Percentiles rank a stretch among this genome's conserved stretches.
phyloP scores from a whole-genome alignment of 2,888 invertebrate species.

The Empis livida region DNA sequence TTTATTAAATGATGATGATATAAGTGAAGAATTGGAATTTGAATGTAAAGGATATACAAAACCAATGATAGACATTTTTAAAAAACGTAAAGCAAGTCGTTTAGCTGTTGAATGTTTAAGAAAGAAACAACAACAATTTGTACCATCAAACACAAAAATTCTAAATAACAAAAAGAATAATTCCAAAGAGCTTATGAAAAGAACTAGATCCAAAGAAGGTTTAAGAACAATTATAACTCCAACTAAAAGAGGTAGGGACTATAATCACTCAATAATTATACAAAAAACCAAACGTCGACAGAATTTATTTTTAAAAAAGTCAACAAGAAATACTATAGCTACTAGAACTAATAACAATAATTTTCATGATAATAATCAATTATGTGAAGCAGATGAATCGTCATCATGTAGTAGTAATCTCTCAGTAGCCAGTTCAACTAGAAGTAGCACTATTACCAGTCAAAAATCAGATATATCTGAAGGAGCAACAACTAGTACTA shows the following conservation, averaged over 20 bases:
- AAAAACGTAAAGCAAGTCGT: slow-evolving; percentile 10
- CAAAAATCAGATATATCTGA: slow-evolving; percentile 33
- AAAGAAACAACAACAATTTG: neutral
- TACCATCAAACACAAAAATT: slow-evolving; percentile 6
- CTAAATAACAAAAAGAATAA: neutral
- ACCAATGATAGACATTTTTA: slow-evolving; percentile 16
- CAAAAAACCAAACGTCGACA: slow-evolving; percentile 2
- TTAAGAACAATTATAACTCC: slow-evolving; percentile 13
- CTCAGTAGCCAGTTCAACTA: slow-evolving; percentile 13
- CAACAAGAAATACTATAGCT: slow-evolving; percentile 9
- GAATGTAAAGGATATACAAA: slow-evolving; percentile 16
- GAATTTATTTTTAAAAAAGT: neutral
- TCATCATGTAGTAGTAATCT: slow-evolving; percentile 16
- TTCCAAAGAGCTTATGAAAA: neutral
- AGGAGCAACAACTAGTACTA: slow-evolving; percentile 45
- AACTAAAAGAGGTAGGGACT: slow-evolving; percentile 12
- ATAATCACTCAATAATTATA: slow-evolving; percentile 8
- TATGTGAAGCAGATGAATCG: slow-evolving; percentile 12
- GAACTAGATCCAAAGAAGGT: slow-evolving; percentile 9
- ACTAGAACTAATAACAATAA: slow-evolving; percentile 1
- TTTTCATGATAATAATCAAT: neutral
- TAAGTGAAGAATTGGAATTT: slow-evolving; percentile 5
- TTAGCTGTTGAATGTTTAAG: neutral
- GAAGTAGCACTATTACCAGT: neutral
- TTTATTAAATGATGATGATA: slow-evolving; percentile 16